Evolutionary conservation across 2,888 invertebrate species (phyloP).

Genomic region (Diplolepis rosae): DNA sequence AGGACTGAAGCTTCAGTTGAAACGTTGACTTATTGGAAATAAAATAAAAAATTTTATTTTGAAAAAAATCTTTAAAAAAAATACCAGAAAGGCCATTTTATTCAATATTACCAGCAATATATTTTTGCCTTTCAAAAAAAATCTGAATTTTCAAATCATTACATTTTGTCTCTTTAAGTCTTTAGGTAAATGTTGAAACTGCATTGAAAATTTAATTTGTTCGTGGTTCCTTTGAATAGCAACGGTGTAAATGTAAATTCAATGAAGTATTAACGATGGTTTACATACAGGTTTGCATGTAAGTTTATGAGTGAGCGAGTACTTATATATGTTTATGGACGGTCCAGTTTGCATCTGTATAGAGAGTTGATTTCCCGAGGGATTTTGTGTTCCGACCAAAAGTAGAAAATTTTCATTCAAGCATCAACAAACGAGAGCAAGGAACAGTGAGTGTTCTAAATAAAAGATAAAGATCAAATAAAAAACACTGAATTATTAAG

Average conservation of each 20-base stretch:
- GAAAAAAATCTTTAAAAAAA: too few relatives aligned
- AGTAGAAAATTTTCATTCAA: conserved; percentile 16
- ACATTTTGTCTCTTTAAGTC: too few relatives aligned
- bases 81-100: too few relatives aligned
- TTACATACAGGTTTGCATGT: conserved; percentile 44
- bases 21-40: too few relatives aligned
- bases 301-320: conserved; percentile 34
- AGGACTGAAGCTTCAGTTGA: too few relatives aligned
- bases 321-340: conserved; percentile 28
- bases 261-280: conserved; percentile 63
- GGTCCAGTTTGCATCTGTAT: conserved; percentile 29
- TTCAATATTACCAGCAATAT: too few relatives aligned
- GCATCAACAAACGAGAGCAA: neutral
- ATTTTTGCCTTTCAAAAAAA: too few relatives aligned
- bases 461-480: neutral
- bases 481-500: too few relatives aligned
- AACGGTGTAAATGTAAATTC: conserved; percentile 21
- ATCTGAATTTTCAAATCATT: too few relatives aligned
- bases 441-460: neutral
- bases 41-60: too few relatives aligned
- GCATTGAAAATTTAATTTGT: too few relatives aligned
- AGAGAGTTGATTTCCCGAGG: conserved; percentile 69
- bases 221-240: neutral
- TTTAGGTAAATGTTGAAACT: too few relatives aligned
- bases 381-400: conserved; percentile 43